phyloP scores from a whole-genome alignment of 2,113 vertebrate genomes.

The Myiozetetes cayanensis region DNA sequence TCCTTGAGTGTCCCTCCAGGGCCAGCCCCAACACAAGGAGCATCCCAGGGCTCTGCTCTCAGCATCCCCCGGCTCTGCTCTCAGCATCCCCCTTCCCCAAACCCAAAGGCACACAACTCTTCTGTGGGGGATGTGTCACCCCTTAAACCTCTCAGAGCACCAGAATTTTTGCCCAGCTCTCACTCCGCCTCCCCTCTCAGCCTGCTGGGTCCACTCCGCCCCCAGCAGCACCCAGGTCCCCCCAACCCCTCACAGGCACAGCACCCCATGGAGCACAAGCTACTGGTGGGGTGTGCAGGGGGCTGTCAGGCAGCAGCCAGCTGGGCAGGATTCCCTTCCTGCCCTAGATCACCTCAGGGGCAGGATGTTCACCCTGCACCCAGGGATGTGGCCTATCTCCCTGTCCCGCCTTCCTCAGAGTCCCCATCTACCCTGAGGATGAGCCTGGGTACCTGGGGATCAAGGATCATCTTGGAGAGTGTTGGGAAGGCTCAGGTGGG shows the following conservation, averaged over 20 bases:
- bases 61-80: background rate
- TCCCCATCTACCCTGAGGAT: too few relatives aligned
- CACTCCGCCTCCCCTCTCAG: background rate
- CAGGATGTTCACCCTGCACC: background rate
- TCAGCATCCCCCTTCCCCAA: background rate
- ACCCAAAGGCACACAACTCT: background rate
- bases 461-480: fast-evolving
- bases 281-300: fast-evolving
- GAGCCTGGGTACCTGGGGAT: background rate
- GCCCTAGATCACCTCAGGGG: background rate
- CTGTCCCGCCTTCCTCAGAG: background rate
- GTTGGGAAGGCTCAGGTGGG: background rate
- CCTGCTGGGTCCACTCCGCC: fast-evolving
- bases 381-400: background rate
- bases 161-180: background rate
- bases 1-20: background rate
- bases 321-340: background rate
- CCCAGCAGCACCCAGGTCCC: background rate
- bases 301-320: background rate
- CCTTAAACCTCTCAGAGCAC: background rate
- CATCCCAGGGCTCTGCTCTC: background rate
- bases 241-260: fast-evolving
- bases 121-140: fast-evolving
- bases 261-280: background rate
- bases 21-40: background rate